These are phyloP conservation scores for Clepsis dumicolana DNA, from an alignment of 2,888 invertebrate genomes.

Conservation along the genomic window DNA sequence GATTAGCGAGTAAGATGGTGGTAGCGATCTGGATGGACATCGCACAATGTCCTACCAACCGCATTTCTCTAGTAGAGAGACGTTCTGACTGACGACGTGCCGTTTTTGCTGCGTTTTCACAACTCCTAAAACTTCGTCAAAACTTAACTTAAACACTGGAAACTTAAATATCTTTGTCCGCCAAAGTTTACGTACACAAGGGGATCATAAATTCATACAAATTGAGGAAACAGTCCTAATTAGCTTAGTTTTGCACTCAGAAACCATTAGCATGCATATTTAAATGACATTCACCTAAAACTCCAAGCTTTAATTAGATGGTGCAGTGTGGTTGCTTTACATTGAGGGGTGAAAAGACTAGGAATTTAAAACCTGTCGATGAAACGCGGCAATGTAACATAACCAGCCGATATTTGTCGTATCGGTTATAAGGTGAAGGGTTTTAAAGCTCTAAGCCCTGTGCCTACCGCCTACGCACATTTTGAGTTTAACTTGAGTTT, in stretches of 20 bases:
- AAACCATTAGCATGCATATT: constrained; percentile 33
- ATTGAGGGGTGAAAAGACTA: background rate
- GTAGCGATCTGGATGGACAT: too few relatives aligned
- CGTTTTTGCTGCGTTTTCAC: background rate
- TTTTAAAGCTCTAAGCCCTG: background rate
- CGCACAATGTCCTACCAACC: too few relatives aligned
- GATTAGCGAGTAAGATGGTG: too few relatives aligned
- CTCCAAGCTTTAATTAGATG: background rate
- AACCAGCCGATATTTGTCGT: background rate
- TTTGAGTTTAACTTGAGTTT: background rate
- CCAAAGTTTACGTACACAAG: constrained; percentile 1
- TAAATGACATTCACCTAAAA: constrained; percentile 31
- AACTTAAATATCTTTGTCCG: background rate
- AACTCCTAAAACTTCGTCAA: background rate
- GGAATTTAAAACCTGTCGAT: background rate
- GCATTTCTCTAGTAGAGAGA: too few relatives aligned
- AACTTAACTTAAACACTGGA: constrained; percentile 1
- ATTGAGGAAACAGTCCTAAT: constrained; percentile 19
- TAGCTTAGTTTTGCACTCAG: constrained; percentile 16
- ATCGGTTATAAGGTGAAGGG: background rate
- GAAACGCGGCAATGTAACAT: background rate
- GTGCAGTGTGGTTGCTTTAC: background rate
- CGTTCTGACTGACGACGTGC: background rate
- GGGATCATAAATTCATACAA: constrained; percentile 17
- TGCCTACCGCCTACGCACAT: background rate